A percentile compares a stretch with the other conserved stretches of the same genome.
Conservation (phyloP, 2,888 invertebrate species). For the Epistrophe grossulariae region DNA sequence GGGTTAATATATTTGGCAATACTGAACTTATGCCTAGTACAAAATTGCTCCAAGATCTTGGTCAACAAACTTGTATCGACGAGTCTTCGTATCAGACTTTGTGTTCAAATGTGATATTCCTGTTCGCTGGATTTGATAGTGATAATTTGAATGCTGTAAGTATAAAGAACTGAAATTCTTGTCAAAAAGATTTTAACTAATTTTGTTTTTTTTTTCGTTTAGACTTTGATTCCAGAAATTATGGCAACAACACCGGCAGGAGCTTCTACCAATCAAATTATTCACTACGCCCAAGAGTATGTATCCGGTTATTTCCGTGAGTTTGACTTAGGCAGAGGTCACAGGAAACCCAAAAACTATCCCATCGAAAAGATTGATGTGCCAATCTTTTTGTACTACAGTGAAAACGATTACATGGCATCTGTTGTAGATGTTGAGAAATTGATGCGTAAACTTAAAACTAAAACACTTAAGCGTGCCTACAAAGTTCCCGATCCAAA, state of each 20-base stretch:
- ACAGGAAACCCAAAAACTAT: slow-evolving; percentile 76
- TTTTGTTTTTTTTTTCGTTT: neutral
- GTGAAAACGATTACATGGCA: slow-evolving; percentile 78
- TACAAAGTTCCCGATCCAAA: slow-evolving; percentile 77
- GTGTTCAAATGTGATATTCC: slow-evolving; percentile 77
- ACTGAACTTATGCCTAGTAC: slow-evolving; percentile 85
- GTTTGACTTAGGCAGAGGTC: slow-evolving; percentile 78
- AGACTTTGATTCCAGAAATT: slow-evolving; percentile 79
- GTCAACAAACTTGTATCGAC: slow-evolving; percentile 78
- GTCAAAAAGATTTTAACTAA: neutral
- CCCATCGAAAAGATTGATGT: slow-evolving; percentile 78
- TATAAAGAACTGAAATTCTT: neutral
- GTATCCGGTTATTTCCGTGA: slow-evolving; percentile 78
- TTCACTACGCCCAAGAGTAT: slow-evolving; percentile 79
- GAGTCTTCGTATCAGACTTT: slow-evolving; percentile 76
- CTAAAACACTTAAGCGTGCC: slow-evolving; percentile 75
- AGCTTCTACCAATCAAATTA: slow-evolving; percentile 79
- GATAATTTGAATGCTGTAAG: slow-evolving; percentile 79
- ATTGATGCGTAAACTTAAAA: slow-evolving; percentile 72
- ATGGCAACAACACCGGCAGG: slow-evolving; percentile 81
- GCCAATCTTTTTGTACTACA: slow-evolving; percentile 78
- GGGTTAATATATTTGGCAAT: slow-evolving; percentile 77
- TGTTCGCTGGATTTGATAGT: slow-evolving; percentile 78
- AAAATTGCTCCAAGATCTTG: slow-evolving; percentile 77
- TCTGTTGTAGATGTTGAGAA: slow-evolving; percentile 77